A percentile compares a stretch with the other conserved stretches of the same genome.
Evolutionary conservation across 2,113 vertebrate genomes (phyloP).

Genomic region (Nannospalax galili): DNA sequence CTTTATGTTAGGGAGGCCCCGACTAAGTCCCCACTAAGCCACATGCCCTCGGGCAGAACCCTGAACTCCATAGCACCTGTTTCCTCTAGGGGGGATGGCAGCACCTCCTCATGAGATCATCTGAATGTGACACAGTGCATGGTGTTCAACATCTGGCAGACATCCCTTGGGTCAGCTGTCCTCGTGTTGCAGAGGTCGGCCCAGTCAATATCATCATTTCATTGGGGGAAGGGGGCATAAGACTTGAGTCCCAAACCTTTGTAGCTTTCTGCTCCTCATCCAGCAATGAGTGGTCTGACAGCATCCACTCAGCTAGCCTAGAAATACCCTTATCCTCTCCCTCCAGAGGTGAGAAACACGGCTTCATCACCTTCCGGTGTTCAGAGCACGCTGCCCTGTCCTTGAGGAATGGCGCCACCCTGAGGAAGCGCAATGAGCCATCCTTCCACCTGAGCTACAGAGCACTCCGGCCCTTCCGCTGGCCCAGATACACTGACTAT

Average conservation of each 20-base stretch:
- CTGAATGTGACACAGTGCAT: background rate
- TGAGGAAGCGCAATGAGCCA: slow-evolving; percentile 90
- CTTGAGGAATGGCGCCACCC: slow-evolving; percentile 84
- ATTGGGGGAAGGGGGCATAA: fast-evolving
- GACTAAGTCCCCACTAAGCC: background rate
- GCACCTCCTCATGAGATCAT: no score
- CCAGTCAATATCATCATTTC: fast-evolving
- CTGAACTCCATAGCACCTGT: background rate
- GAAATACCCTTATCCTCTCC: slow-evolving; percentile 12
- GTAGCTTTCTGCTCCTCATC: background rate
- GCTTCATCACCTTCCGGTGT: slow-evolving; percentile 94
- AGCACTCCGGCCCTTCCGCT: slow-evolving; percentile 88
- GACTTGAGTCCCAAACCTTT: fast-evolving
- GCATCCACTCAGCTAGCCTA: background rate
- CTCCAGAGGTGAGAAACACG: slow-evolving; percentile 91
- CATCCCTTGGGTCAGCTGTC: fast-evolving
- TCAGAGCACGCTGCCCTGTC: slow-evolving; percentile 89
- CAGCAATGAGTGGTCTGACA: background rate
- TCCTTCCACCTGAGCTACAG: slow-evolving; percentile 89
- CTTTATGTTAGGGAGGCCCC: background rate
- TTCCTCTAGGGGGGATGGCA: background rate
- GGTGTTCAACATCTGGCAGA: background rate
- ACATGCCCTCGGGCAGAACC: background rate
- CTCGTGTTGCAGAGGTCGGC: fast-evolving
- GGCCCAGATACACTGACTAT: slow-evolving; percentile 94